A percentile compares a stretch with the other conserved stretches of the same genome.
Conservation (phyloP, 2,888 invertebrate species). For the Limnephilus marmoratus region DNA sequence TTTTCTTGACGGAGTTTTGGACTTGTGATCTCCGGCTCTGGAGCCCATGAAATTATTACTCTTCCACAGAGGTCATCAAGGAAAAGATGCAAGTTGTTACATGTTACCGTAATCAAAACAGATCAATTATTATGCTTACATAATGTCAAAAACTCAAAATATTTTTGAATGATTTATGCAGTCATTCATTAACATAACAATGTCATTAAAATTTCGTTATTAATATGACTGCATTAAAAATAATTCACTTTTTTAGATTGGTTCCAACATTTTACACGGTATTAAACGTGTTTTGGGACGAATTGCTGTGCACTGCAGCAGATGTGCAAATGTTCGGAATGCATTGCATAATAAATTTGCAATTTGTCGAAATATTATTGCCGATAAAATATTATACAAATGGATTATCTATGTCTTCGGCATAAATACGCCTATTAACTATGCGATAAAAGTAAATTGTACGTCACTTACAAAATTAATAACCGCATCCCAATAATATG, state of each 20-base stretch:
- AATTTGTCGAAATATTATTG: constrained; percentile 1
- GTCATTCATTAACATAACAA: background rate
- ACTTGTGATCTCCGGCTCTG: no score
- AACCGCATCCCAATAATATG: background rate
- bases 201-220: background rate
- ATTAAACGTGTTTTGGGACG: background rate
- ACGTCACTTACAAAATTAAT: background rate
- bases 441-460: background rate
- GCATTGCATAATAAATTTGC: background rate
- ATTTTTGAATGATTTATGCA: background rate
- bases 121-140: background rate
- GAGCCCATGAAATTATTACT: no score
- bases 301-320: background rate
- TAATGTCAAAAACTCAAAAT: background rate
- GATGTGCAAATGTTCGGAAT: background rate
- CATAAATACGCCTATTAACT: background rate
- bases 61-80: no score
- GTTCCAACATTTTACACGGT: background rate
- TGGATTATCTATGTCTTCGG: background rate
- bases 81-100: background rate
- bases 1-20: no score
- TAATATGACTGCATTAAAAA: background rate
- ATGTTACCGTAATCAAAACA: background rate
- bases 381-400: background rate
- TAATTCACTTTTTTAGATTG: background rate